Percentiles rank a stretch among this genome's conserved stretches.
phyloP scores from a whole-genome alignment of 1,140 invertebrate species.

The Bilobella aurantiaca region DNA sequence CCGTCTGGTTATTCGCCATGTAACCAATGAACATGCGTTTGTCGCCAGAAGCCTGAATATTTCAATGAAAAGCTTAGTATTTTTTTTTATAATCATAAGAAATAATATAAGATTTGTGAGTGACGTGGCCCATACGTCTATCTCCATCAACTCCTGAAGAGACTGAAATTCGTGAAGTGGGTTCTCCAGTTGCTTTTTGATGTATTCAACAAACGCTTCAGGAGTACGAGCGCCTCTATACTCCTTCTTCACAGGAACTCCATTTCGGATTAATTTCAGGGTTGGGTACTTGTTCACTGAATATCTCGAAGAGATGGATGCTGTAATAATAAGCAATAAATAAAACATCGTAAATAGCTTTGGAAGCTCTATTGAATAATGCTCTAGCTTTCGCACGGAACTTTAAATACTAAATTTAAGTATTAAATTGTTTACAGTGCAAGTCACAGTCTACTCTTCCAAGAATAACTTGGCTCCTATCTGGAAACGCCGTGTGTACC shows the following conservation, averaged over 20 bases:
- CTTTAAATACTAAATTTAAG: not conserved
- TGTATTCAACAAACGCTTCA: conserved; percentile 77
- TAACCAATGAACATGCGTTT: conserved; percentile 89
- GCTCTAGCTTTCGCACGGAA: no score
- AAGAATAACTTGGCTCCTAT: conserved; percentile 75
- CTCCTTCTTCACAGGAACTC: conserved; percentile 83
- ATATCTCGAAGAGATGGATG: conserved; percentile 71
- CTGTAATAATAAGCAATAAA: conserved; percentile 43
- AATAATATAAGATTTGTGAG: conserved; percentile 11
- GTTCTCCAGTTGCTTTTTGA: conserved; percentile 79
- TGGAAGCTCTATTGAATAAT: no score
- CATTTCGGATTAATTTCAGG: conserved; percentile 89
- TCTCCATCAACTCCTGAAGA: conserved; percentile 60
- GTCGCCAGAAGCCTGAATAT: conserved; percentile 48
- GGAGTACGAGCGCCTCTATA: conserved; percentile 74
- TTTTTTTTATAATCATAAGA: not conserved
- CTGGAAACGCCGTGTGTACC: conserved; percentile 65
- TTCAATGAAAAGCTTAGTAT: not conserved
- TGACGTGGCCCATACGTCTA: conserved; percentile 52
- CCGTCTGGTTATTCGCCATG: conserved; percentile 69
- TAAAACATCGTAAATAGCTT: not conserved
- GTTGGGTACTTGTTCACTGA: conserved; percentile 98
- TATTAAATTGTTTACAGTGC: conserved; percentile 54
- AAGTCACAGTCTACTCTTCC: conserved; percentile 95
- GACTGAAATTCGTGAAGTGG: conserved; percentile 68